phyloP scores from a whole-genome alignment of 2,888 invertebrate genomes.

The Nomada goodeniana region DNA sequence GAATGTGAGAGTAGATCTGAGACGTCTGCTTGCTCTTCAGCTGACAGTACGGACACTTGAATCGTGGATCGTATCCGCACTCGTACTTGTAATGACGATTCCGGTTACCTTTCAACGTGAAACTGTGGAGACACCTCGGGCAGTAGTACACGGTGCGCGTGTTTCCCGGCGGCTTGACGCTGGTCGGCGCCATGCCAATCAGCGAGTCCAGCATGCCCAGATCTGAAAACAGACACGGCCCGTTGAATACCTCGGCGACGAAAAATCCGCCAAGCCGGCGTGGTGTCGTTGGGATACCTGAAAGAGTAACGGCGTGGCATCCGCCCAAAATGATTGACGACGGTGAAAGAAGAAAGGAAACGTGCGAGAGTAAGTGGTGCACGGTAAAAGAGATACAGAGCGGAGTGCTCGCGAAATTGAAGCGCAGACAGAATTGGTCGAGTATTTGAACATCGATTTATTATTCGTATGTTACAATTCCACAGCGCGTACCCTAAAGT shows the following conservation, averaged over 20 bases:
- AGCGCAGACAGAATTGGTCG: conserved; percentile 47
- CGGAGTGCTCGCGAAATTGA: conserved; percentile 3
- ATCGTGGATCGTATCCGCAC: conserved; percentile 82
- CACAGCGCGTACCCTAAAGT: conserved; percentile 44
- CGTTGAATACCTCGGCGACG: not conserved
- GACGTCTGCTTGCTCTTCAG: conserved; percentile 81
- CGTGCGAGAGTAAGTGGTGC: not conserved
- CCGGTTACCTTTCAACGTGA: conserved; percentile 77
- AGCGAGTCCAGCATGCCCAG: conserved; percentile 64
- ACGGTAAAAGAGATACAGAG: not conserved
- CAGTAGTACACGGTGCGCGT: conserved; percentile 68
- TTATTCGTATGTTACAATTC: conserved; percentile 71
- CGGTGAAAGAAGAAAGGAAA: not conserved
- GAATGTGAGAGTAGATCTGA: conserved; percentile 81
- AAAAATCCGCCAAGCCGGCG: not conserved
- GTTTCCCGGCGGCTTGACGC: not conserved
- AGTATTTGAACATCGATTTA: conserved; percentile 72
- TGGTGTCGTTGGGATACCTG: not conserved
- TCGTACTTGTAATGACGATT: conserved; percentile 82
- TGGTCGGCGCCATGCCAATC: conserved; percentile 56
- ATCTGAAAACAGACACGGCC: conserved; percentile 70
- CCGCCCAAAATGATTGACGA: not conserved
- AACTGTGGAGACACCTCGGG: conserved; percentile 77
- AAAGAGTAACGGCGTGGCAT: too few species aligned
- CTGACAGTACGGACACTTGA: conserved; percentile 83